Percentiles rank a stretch among this genome's conserved stretches.
Conservation (phyloP, 2,797 vertebrate genomes). For the Amblyraja radiata region DNA sequence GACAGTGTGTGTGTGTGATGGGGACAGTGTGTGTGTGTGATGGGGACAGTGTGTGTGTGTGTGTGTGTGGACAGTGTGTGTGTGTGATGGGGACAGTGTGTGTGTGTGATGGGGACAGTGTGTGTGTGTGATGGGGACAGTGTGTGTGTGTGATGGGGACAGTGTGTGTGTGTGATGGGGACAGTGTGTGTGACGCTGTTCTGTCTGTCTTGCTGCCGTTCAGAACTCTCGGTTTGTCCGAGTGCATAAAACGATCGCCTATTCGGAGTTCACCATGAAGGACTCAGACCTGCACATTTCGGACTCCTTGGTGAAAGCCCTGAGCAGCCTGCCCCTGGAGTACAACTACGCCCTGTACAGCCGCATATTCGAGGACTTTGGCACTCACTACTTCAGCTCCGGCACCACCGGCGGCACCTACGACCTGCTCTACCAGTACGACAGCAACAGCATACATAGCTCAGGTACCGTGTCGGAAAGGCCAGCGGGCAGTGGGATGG, state of each 20-base stretch:
- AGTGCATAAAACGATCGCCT: slow-evolving; percentile 73
- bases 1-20: no score
- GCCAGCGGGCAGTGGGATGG: rapidly evolving
- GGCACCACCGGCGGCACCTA: slow-evolving; percentile 82
- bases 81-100: no score
- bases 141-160: no score
- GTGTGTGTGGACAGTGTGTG: no score
- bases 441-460: slow-evolving; percentile 63
- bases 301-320: slow-evolving; percentile 69
- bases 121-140: not conserved
- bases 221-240: slow-evolving; percentile 82
- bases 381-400: slow-evolving; percentile 82
- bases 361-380: slow-evolving; percentile 79
- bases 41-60: no score
- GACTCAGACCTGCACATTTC: slow-evolving; percentile 68
- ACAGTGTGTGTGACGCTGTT: not conserved
- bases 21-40: no score
- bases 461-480: slow-evolving; percentile 60
- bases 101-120: no score
- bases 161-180: no score
- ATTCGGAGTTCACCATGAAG: slow-evolving; percentile 73
- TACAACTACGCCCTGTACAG: slow-evolving; percentile 87
- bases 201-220: slow-evolving; percentile 40
- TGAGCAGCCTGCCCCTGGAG: slow-evolving; percentile 75
- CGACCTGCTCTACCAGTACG: slow-evolving; percentile 86